phyloP scores from a whole-genome alignment of 2,888 invertebrate genomes.

The Gastrophysa polygoni region DNA sequence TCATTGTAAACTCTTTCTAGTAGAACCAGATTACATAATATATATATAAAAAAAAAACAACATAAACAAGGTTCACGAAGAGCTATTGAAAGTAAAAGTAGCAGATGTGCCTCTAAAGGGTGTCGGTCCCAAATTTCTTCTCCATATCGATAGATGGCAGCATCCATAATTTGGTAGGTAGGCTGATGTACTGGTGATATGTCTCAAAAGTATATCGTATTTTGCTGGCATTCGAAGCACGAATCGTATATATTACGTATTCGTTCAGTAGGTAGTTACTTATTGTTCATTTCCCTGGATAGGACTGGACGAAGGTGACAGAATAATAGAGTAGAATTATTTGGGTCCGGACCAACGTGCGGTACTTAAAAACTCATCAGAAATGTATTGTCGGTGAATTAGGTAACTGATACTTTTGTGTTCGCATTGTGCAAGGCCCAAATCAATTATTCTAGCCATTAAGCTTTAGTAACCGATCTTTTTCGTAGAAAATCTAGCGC shows the following conservation, averaged over 20 bases:
- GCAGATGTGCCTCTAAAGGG: conserved; percentile 23
- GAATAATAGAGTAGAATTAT: no score
- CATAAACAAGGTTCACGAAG: conserved; percentile 25
- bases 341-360: no score
- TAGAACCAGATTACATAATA: no score
- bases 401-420: conserved; percentile 25
- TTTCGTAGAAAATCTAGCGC: background rate
- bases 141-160: conserved; percentile 10
- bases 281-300: no score
- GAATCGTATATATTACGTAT: no score
- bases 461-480: background rate
- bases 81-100: conserved; percentile 30
- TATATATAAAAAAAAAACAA: conserved; percentile 2
- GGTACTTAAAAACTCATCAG: background rate
- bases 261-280: no score
- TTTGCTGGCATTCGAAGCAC: no score
- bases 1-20: no score
- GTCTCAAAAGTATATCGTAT: no score
- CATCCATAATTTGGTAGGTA: background rate
- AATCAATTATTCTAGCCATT: conserved; percentile 19
- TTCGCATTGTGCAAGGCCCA: conserved; percentile 9
- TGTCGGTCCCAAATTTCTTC: background rate
- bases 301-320: no score
- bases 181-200: no score
- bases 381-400: conserved; percentile 16